Evolutionary conservation across 2,888 invertebrate genomes (phyloP).

Genomic region (Alentia gelatinosa): DNA sequence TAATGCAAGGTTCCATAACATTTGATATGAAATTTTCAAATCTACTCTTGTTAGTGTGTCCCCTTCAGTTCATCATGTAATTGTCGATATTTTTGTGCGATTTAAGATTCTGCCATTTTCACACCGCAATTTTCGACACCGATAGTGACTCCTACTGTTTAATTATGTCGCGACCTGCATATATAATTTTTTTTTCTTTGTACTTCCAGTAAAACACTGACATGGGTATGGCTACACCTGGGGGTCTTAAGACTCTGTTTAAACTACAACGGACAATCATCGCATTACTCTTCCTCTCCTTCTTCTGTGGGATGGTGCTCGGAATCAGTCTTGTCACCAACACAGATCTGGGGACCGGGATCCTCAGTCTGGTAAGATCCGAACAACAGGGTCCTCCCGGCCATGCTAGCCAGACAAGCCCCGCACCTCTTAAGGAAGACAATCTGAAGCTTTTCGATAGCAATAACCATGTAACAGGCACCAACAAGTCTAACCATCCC

Average conservation of each 20-base stretch:
- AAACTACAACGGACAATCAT: conserved; percentile 6
- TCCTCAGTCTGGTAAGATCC: conserved; percentile 7
- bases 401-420: not conserved
- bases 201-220: not conserved
- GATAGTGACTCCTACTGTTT: too few species aligned
- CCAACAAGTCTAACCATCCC: not conserved
- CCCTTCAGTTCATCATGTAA: too few species aligned
- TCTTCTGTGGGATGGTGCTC: conserved; percentile 39
- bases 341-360: conserved; percentile 24
- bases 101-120: too few species aligned
- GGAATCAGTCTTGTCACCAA: conserved; percentile 51
- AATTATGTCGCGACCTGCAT: too few species aligned
- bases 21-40: too few species aligned
- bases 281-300: not conserved
- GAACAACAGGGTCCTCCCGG: conserved; percentile 1
- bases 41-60: too few species aligned
- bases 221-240: not conserved
- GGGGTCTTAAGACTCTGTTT: not conserved
- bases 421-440: too few species aligned
- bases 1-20: too few species aligned
- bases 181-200: not conserved
- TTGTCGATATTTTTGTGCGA: too few species aligned
- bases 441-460: too few species aligned
- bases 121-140: too few species aligned
- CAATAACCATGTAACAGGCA: too few species aligned